Percentiles rank a stretch among this genome's conserved stretches.
Evolutionary conservation across 2,113 vertebrate genomes (phyloP).

Genomic region (Gavia stellata): DNA sequence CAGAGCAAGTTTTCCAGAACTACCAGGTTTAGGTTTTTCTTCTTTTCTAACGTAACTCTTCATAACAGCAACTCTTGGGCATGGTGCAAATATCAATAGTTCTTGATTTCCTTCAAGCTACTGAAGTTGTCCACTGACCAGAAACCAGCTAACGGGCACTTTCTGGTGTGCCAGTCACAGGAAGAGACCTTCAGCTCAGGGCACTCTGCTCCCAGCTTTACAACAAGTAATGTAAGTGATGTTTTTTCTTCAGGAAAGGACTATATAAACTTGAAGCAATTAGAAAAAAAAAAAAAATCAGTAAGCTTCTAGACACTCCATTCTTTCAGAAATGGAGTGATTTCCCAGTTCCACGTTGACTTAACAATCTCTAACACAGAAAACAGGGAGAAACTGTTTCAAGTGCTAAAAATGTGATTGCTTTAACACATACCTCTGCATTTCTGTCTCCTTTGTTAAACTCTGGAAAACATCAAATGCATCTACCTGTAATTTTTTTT

Average conservation of each 20-base stretch:
- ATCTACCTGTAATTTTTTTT: neutral
- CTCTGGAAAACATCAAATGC: neutral
- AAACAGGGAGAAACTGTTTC: neutral
- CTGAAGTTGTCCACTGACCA: neutral
- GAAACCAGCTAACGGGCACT: neutral
- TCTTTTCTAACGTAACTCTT: neutral
- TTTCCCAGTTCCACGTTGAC: neutral
- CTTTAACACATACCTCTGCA: neutral
- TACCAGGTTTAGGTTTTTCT: neutral
- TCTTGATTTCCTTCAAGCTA: neutral
- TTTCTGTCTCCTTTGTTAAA: neutral
- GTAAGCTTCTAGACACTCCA: neutral
- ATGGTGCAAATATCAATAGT: neutral
- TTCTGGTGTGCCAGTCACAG: neutral
- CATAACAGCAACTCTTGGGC: neutral
- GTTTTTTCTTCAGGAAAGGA: neutral
- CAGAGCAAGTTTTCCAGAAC: neutral
- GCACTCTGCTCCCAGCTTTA: neutral
- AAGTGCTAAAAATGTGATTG: neutral
- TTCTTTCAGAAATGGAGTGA: neutral
- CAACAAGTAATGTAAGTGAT: neutral
- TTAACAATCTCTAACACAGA: neutral
- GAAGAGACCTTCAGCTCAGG: neutral
- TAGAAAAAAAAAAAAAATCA: neutral
- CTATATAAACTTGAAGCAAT: neutral